Conservation (phyloP, 1,140 invertebrate genomes). For the Heliothis subflexa region DNA sequence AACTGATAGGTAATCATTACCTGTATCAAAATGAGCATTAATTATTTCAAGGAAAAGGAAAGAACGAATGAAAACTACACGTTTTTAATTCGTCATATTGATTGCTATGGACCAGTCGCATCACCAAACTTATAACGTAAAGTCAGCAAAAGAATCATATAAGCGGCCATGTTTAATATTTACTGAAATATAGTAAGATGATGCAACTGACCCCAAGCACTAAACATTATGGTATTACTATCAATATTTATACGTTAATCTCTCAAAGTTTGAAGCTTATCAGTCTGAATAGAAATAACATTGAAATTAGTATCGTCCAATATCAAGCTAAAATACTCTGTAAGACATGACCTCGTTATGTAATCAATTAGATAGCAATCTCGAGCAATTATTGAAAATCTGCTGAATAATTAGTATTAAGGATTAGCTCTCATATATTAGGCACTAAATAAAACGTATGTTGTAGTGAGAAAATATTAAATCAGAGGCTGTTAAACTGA, state of each 20-base stretch:
- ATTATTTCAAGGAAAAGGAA: too few relatives aligned
- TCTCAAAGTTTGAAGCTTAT: constrained; percentile 2
- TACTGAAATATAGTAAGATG: background rate
- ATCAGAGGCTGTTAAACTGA: constrained; percentile 10
- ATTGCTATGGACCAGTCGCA: too few relatives aligned
- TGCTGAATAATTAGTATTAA: background rate
- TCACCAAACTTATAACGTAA: too few relatives aligned
- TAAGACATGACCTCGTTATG: constrained; percentile 8
- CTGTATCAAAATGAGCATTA: too few relatives aligned
- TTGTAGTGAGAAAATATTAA: background rate
- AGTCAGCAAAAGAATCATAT: too few relatives aligned
- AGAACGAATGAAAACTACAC: too few relatives aligned
- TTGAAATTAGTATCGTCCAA: constrained; percentile 14
- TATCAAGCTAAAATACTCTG: constrained; percentile 23
- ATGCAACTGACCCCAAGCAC: background rate
- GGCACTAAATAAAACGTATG: constrained; percentile 15
- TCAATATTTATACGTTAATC: constrained; percentile 8
- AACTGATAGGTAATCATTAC: too few relatives aligned
- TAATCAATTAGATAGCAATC: background rate
- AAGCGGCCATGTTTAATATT: too few relatives aligned
- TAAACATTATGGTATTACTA: constrained; percentile 4
- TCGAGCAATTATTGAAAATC: constrained; percentile 1
- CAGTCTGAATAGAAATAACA: background rate
- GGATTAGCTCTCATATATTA: background rate
- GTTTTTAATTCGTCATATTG: too few relatives aligned